Percentiles rank a stretch among this genome's conserved stretches.
These are phyloP conservation scores for Enteromius argenteus DNA, from an alignment of 2,797 vertebrate genomes.

Conservation along the genomic window DNA sequence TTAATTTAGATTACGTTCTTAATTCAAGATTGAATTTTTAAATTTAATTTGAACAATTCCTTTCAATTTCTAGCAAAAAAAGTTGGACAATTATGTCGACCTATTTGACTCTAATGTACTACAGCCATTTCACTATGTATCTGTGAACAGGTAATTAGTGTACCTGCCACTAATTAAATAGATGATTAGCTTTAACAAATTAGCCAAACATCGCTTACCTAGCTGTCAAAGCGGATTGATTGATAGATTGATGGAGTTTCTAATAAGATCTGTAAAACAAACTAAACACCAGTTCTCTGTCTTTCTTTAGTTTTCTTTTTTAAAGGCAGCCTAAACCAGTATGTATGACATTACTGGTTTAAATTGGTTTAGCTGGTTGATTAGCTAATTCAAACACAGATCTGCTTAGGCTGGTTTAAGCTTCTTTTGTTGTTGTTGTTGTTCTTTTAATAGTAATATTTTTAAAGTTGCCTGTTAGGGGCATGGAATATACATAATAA, in stretches of 20 bases:
- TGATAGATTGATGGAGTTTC: conserved; percentile 34
- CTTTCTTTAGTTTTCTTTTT: too few relatives aligned
- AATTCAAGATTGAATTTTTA: too few relatives aligned
- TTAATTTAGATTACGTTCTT: too few relatives aligned
- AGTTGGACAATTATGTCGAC: background rate
- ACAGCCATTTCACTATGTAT: background rate
- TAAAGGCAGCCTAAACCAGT: too few relatives aligned
- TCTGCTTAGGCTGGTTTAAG: background rate
- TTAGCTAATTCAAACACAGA: background rate
- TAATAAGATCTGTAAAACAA: background rate
- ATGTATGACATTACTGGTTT: background rate
- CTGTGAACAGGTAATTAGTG: conserved; percentile 34
- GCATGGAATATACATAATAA: too few relatives aligned
- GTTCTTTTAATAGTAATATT: background rate
- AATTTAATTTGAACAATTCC: background rate
- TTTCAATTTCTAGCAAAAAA: background rate
- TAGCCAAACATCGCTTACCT: conserved; percentile 43
- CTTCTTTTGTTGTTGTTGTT: background rate
- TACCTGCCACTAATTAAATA: conserved; percentile 35
- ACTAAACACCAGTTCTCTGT: background rate
- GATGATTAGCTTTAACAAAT: conserved; percentile 46
- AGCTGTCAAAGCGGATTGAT: conserved; percentile 39
- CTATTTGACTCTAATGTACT: background rate
- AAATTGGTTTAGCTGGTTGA: background rate
- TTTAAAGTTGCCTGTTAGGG: background rate